phyloP scores from a whole-genome alignment of 1,140 invertebrate species.

The Contarinia nasturtii region DNA sequence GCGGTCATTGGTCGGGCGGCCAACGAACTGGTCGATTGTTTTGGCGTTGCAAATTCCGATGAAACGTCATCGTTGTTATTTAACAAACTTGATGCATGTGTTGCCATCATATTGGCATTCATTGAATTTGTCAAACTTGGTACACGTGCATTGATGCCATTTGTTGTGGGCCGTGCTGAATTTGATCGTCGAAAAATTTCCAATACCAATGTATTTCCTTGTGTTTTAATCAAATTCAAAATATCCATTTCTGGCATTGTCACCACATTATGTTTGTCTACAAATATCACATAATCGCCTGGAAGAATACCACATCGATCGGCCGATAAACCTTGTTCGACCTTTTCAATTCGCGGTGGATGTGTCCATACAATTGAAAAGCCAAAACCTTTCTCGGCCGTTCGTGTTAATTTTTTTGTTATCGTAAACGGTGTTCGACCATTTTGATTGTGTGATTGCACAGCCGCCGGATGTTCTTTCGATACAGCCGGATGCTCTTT shows the following conservation, averaged over 20 bases:
- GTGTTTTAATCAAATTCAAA: constrained; percentile 47
- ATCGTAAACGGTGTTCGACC: constrained; percentile 70
- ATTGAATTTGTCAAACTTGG: constrained; percentile 4
- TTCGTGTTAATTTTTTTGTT: constrained; percentile 40
- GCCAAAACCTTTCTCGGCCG: constrained; percentile 44
- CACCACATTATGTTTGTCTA: constrained; percentile 68
- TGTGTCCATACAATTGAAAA: constrained; percentile 85
- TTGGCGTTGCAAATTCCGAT: constrained; percentile 4
- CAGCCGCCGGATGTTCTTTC: constrained; percentile 4
- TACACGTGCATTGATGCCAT: constrained; percentile 4
- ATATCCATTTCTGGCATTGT: constrained; percentile 56
- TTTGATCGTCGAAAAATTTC: constrained; percentile 48
- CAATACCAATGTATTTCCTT: constrained; percentile 33
- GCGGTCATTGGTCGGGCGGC: constrained; percentile 28
- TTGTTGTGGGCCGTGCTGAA: constrained; percentile 8
- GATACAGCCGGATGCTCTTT: constrained; percentile 3
- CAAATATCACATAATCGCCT: constrained; percentile 72
- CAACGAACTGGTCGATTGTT: constrained; percentile 3
- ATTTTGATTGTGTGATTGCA: constrained; percentile 23
- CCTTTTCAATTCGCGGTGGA: constrained; percentile 70
- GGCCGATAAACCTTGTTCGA: constrained; percentile 62
- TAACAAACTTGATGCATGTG: constrained; percentile 15
- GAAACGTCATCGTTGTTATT: constrained; percentile 4
- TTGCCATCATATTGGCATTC: constrained; percentile 14
- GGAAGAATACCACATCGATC: constrained; percentile 58